Evolutionary conservation across 1,140 invertebrate genomes (phyloP).

Genomic region (Hypsibius dujardini): DNA sequence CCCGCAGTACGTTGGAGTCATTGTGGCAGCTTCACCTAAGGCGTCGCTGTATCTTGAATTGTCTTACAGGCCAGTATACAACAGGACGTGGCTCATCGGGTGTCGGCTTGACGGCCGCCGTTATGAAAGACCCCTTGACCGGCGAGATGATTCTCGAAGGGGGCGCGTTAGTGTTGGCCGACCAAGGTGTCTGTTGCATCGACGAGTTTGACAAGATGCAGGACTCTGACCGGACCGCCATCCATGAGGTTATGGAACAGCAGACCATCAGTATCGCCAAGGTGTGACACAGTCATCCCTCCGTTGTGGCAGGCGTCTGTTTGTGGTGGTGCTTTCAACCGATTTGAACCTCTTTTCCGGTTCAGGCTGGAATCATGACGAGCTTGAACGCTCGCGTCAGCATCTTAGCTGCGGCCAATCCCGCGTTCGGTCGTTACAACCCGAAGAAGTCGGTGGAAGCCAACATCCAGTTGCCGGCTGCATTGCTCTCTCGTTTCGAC

Average conservation of each 20-base stretch:
- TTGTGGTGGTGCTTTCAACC: not conserved
- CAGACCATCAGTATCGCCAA: conserved; percentile 99
- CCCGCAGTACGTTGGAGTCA: conserved; percentile 46
- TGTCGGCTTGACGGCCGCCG: conserved; percentile 90
- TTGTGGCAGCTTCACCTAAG: conserved; percentile 18
- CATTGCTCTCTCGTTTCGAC: conserved; percentile 93
- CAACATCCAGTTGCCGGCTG: conserved; percentile 91
- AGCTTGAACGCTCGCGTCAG: conserved; percentile 88
- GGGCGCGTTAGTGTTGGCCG: conserved; percentile 89
- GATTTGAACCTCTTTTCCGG: conserved; percentile 17
- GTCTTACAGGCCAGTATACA: conserved; percentile 58
- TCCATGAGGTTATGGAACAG: conserved; percentile 99
- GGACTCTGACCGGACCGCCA: conserved; percentile 80
- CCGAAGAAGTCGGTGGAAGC: conserved; percentile 82
- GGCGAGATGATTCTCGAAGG: conserved; percentile 94
- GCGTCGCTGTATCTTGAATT: conserved; percentile 18
- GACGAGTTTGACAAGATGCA: conserved; percentile 99
- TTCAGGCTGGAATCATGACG: conserved; percentile 86
- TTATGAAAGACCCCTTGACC: conserved; percentile 91
- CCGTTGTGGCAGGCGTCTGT: not conserved
- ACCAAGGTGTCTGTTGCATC: conserved; percentile 93
- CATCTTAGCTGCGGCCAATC: conserved; percentile 95
- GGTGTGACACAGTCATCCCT: conserved; percentile 33
- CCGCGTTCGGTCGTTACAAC: conserved; percentile 93
- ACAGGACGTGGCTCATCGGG: conserved; percentile 91